A percentile compares a stretch with the other conserved stretches of the same genome.
Conservation (phyloP, 2,888 invertebrate species). For the Epistrophella euchroma region DNA sequence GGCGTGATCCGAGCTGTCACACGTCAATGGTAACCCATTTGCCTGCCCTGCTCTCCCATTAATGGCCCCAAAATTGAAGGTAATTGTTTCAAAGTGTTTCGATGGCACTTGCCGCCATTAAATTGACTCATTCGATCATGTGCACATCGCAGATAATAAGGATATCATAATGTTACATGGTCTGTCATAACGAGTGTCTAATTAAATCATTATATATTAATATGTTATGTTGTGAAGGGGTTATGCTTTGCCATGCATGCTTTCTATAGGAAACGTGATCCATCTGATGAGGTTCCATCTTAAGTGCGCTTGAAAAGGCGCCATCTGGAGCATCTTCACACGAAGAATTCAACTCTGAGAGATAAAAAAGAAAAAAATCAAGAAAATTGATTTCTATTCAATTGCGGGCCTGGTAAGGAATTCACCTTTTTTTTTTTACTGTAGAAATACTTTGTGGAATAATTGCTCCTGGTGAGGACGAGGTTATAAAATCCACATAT, state of each 20-base stretch:
- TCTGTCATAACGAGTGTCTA: constrained; percentile 72
- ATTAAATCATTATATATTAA: constrained; percentile 68
- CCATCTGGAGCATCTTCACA: constrained; percentile 48
- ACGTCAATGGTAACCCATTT: constrained; percentile 72
- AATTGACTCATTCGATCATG: constrained; percentile 72
- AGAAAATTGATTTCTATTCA: constrained; percentile 58
- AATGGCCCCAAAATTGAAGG: constrained; percentile 69
- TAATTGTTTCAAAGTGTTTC: constrained; percentile 71
- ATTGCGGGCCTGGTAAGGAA: constrained; percentile 28
- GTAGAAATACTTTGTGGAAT: constrained; percentile 29
- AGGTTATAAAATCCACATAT: constrained; percentile 71
- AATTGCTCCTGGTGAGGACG: constrained; percentile 60
- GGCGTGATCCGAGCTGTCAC: constrained; percentile 71
- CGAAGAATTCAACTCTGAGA: not conserved
- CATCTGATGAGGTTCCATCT: constrained; percentile 10
- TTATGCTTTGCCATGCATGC: constrained; percentile 10
- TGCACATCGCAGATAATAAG: constrained; percentile 60
- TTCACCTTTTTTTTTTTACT: constrained; percentile 7
- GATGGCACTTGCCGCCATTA: constrained; percentile 69
- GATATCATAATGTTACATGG: constrained; percentile 69
- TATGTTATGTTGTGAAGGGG: constrained; percentile 29
- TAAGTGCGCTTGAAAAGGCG: constrained; percentile 26
- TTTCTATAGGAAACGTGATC: constrained; percentile 20
- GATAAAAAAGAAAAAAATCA: not conserved
- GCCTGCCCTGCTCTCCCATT: constrained; percentile 60